phyloP scores from a whole-genome alignment of 2,797 vertebrate genomes.

The Euthynnus affinis region DNA sequence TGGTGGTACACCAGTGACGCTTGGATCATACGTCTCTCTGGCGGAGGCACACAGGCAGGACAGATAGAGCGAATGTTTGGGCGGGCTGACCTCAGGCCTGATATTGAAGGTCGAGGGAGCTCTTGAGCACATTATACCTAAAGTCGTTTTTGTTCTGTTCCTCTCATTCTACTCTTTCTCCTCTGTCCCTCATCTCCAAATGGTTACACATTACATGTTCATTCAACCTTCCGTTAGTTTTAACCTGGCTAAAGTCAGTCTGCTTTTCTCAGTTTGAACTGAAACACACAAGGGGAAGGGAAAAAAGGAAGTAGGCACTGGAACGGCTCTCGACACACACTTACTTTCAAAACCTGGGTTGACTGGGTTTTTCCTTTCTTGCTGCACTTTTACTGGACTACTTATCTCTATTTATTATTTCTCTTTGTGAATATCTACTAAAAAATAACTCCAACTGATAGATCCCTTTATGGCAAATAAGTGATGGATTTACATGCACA shows the following conservation, averaged over 20 bases:
- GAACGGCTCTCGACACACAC: conserved; percentile 24
- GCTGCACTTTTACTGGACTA: conserved; percentile 46
- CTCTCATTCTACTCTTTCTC: conserved; percentile 30
- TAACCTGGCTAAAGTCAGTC: conserved; percentile 31
- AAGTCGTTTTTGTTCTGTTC: conserved; percentile 51
- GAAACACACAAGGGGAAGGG: conserved; percentile 10
- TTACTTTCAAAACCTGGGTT: conserved; percentile 16
- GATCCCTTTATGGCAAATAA: conserved; percentile 64
- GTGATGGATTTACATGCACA: conserved; percentile 67
- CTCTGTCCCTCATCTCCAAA: conserved; percentile 33
- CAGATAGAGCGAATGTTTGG: conserved; percentile 68
- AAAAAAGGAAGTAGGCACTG: conserved; percentile 22
- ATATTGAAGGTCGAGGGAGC: conserved; percentile 54
- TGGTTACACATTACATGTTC: conserved; percentile 35
- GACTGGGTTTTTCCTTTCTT: conserved; percentile 27
- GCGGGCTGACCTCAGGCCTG: conserved; percentile 64
- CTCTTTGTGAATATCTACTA: conserved; percentile 70
- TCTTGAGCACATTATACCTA: conserved; percentile 66
- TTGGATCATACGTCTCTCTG: conserved; percentile 48
- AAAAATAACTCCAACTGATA: conserved; percentile 58
- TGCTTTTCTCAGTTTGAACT: conserved; percentile 26
- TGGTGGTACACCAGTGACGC: conserved; percentile 53
- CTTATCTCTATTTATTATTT: conserved; percentile 61
- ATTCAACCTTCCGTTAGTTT: conserved; percentile 35
- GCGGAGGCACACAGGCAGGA: conserved; percentile 58